Base-by-base conservation (phyloP, 2,113 vertebrate genomes). In the Delphinapterus leucas region DNA sequence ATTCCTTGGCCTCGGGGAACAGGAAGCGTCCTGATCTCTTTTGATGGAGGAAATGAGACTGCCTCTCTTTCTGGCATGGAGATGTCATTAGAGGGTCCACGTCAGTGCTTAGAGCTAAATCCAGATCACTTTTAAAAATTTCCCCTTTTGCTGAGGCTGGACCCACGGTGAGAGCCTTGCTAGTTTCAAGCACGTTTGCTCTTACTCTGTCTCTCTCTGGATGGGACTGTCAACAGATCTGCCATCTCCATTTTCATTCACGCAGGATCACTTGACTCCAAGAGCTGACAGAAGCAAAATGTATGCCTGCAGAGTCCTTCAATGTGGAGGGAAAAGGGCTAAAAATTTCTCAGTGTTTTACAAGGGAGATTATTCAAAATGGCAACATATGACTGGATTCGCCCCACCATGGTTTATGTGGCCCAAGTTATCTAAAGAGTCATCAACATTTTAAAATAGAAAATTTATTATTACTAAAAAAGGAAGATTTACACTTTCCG, bases 271-370 rank as follows among this genome's bases (percentile, higher is more conserved):
- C 36, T 10, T 13, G 7, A 26, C 15, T 67, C 74, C 63, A n/a
- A 74, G 26, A 36, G 36, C 68, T 0, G 9, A 58, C 77, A 36
- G 44, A 67, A 38, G 47, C n/a, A n/a, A 44, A 36, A 63, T 0
- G 23, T 21, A 12, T 26, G 53, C 6, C 85, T 26, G 10, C 3
- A 38, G 44, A 38, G 63, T 28, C 77, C 55, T 47, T 76, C 58
- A 15, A 6, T 3, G 58, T 67, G 65, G 36, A 63, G 23, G n/a
- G 10, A 49, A 28, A 2, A 7, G 3, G 14, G 5, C 49, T 36
- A 6, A 5, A 2, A 0, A 17, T 44, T n/a, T 71, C 28, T 63
- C 44, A 0, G 7, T 25, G 20, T n/a, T 20, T 23, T 3, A 20
- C 0, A 6, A 53, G 28, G 25, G 25, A 71, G 18, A 61, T 38